Conservation (phyloP, 92 coral and sea anemone species). For the Actinostola sp. region DNA sequence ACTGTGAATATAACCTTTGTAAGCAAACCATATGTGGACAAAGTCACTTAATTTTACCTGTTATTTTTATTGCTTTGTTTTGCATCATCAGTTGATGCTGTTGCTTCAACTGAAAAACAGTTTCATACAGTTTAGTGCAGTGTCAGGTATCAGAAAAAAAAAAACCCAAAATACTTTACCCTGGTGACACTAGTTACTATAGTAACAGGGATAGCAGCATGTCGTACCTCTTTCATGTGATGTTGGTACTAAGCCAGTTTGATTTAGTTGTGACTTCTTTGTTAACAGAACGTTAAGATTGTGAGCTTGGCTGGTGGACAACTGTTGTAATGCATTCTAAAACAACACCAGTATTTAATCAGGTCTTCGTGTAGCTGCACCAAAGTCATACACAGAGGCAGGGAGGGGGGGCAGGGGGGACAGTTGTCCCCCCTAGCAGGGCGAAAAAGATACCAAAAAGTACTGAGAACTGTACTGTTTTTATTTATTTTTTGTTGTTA, state of each 20-base stretch:
- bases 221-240: constrained; percentile 7
- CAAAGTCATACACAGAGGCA: neutral
- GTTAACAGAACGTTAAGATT: constrained; percentile 59
- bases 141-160: no score
- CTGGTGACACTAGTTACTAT: no score
- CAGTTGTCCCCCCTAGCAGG: no score
- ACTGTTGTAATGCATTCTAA: constrained; percentile 82
- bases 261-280: constrained; percentile 74
- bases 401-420: no score
- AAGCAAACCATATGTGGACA: neutral
- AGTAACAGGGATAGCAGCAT: neutral
- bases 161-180: no score
- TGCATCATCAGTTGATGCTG: constrained; percentile 9
- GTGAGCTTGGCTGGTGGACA: constrained; percentile 72
- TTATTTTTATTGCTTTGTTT: neutral
- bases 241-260: constrained; percentile 18
- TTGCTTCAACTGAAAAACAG: neutral
- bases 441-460: no score
- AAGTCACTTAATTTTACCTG: constrained; percentile 1
- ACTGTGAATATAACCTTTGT: neutral
- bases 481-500: no score
- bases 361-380: neutral
- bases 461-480: no score
- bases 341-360: neutral
- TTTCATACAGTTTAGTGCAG: no score